phyloP scores from a whole-genome alignment of 2,797 vertebrate genomes.

The Trachops cirrhosus region DNA sequence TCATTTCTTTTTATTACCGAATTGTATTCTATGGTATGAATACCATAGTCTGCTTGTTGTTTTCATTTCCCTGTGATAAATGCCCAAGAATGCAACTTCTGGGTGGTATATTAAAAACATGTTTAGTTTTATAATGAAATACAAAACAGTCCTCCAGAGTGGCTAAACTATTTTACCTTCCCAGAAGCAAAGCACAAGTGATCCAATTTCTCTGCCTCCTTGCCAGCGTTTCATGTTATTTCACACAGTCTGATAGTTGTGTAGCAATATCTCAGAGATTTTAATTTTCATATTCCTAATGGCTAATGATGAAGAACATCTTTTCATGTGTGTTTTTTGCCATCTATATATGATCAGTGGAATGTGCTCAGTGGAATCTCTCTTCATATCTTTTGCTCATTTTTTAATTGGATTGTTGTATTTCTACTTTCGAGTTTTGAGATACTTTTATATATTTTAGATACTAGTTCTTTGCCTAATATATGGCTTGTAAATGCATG shows the following conservation, averaged over 20 bases:
- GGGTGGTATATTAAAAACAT: not conserved
- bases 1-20: not conserved
- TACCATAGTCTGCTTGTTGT: not conserved
- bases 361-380: not conserved
- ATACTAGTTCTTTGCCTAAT: not conserved
- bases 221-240: not conserved
- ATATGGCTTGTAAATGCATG: not conserved
- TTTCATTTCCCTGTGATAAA: not conserved
- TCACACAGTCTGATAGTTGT: not conserved
- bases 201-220: not conserved
- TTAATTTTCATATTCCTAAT: constrained; percentile 19
- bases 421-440: not conserved
- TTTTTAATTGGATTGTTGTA: not conserved
- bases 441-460: not conserved
- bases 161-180: not conserved
- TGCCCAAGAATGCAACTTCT: not conserved
- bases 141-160: not conserved
- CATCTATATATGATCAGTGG: not conserved
- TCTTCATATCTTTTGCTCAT: not conserved
- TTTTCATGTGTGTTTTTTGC: not conserved
- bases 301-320: not conserved
- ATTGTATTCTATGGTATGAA: not conserved
- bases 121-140: constrained; percentile 25
- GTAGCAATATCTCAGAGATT: not conserved
- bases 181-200: not conserved